A percentile compares a stretch with the other conserved stretches of the same genome.
phyloP scores from a whole-genome alignment of 2,888 invertebrate species.

The Therioaphis trifolii region DNA sequence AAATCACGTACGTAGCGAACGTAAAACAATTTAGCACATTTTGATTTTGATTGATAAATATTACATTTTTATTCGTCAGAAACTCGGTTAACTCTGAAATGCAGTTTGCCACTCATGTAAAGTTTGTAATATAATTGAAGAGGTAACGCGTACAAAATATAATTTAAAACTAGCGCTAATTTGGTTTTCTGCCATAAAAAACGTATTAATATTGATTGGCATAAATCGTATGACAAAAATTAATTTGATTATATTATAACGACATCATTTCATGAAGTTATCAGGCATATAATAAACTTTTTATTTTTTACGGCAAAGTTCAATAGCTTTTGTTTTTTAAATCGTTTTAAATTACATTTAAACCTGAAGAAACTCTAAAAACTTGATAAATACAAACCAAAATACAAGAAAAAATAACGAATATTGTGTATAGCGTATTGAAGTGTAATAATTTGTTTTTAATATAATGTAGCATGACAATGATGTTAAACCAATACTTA shows the following conservation, averaged over 20 bases:
- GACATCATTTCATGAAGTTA: background rate
- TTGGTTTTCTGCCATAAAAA: background rate
- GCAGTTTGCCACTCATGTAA: background rate
- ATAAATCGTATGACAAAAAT: conserved; percentile 19
- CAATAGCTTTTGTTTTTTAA: background rate
- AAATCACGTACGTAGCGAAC: too few species aligned
- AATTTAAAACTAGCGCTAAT: conserved; percentile 27
- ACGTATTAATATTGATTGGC: conserved; percentile 25
- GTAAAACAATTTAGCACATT: background rate
- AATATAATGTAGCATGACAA: too few species aligned
- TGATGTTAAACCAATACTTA: too few species aligned
- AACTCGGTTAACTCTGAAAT: background rate
- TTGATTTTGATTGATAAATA: background rate
- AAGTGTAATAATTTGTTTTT: too few species aligned
- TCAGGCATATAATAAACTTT: background rate
- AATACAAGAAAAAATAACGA: too few species aligned
- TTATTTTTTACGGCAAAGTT: background rate
- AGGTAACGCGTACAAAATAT: conserved; percentile 12
- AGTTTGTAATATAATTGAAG: conserved; percentile 30
- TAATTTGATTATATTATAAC: conserved; percentile 17
- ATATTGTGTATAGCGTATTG: too few species aligned
- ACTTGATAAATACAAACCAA: too few species aligned
- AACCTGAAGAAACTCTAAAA: too few species aligned
- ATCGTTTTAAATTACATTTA: too few species aligned
- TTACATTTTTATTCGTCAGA: background rate